phyloP scores from a whole-genome alignment of 2,888 invertebrate species.

The Cetonia aurata region DNA sequence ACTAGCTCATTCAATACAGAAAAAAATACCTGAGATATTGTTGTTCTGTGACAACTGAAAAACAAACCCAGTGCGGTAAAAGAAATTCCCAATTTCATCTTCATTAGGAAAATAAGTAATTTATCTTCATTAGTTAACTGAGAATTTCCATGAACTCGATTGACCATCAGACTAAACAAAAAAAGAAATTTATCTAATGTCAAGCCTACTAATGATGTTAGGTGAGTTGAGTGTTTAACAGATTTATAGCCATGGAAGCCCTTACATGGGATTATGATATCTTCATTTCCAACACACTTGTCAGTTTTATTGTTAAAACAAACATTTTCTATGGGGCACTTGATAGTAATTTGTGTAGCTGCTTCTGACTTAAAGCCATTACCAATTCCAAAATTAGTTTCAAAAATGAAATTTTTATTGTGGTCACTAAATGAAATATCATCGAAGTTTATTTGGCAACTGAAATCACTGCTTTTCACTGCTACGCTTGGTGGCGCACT shows the following conservation, averaged over 20 bases:
- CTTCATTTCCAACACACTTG: background rate
- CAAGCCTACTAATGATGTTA: background rate
- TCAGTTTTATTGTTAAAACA: background rate
- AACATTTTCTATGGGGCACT: background rate
- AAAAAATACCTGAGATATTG: too few relatives aligned
- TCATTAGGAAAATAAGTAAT: background rate
- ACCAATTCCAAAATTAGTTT: too few relatives aligned
- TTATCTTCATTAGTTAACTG: too few relatives aligned
- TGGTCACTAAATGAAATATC: too few relatives aligned
- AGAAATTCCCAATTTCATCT: slow-evolving; percentile 1
- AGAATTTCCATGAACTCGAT: too few relatives aligned
- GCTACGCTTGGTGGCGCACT: too few relatives aligned
- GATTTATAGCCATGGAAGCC: background rate
- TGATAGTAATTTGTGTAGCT: background rate
- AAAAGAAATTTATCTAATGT: slow-evolving; percentile 2
- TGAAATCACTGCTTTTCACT: too few relatives aligned
- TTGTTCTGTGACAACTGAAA: too few relatives aligned
- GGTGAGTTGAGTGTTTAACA: background rate
- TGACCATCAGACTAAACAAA: background rate
- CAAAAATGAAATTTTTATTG: too few relatives aligned
- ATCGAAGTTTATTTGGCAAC: too few relatives aligned
- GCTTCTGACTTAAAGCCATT: too few relatives aligned
- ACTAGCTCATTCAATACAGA: too few relatives aligned
- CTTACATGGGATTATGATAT: background rate
- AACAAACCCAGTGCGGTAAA: background rate